A percentile compares a stretch with the other conserved stretches of the same genome.
These are phyloP conservation scores for Leptodactylus fuscus DNA, from an alignment of 2,113 vertebrate species.

Conservation along the genomic window DNA sequence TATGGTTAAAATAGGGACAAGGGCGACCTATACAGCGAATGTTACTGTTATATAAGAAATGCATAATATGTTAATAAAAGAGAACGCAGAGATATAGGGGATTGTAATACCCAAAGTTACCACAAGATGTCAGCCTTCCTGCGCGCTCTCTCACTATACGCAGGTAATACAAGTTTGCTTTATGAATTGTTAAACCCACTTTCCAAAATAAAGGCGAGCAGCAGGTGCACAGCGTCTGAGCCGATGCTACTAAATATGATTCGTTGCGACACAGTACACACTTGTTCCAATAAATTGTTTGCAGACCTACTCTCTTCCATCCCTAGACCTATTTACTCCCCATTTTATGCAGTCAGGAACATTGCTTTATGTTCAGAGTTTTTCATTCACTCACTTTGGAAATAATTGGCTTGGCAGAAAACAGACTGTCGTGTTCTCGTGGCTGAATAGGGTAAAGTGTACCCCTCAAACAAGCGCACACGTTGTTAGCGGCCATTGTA, in stretches of 20 bases:
- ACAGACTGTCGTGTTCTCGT: background rate
- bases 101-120: background rate
- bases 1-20: too few relatives aligned
- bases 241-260: conserved; percentile 11
- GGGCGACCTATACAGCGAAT: too few relatives aligned
- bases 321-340: conserved; percentile 7
- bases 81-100: too few relatives aligned
- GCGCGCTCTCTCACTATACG: background rate
- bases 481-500: background rate
- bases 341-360: conserved; percentile 5
- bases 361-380: background rate
- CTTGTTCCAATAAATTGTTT: conserved; percentile 11
- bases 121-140: conserved; percentile 20
- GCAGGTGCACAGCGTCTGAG: background rate
- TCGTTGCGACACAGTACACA: background rate
- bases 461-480: background rate
- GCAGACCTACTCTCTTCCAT: background rate
- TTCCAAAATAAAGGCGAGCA: background rate
- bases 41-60: too few relatives aligned
- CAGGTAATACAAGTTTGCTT: background rate
- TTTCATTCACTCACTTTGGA: background rate
- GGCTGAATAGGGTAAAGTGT: background rate
- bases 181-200: background rate
- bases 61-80: too few relatives aligned
- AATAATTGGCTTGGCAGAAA: conserved; percentile 4